These are phyloP conservation scores for Microtus montanus DNA, from an alignment of 2,113 vertebrate genomes.

Conservation along the genomic window DNA sequence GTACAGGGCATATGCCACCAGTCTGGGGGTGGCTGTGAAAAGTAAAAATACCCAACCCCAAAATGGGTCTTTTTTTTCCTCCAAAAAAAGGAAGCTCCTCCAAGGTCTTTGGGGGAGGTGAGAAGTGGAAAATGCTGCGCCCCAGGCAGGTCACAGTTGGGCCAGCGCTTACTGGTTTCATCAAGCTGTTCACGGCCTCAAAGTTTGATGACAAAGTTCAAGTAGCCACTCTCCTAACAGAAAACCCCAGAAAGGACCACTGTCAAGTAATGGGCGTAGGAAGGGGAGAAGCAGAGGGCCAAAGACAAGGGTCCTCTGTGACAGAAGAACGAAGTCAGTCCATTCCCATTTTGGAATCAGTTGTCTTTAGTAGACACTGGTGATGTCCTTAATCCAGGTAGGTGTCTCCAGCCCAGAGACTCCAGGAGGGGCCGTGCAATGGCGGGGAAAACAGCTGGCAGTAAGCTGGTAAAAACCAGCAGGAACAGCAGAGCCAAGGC, in stretches of 20 bases:
- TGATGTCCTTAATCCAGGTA: neutral
- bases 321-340: neutral
- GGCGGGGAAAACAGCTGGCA: neutral
- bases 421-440: neutral
- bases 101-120: neutral
- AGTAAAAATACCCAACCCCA: slow-evolving; percentile 75
- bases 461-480: neutral
- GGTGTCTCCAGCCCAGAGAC: neutral
- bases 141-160: neutral
- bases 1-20: slow-evolving; percentile 73
- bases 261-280: neutral
- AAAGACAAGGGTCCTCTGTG: neutral
- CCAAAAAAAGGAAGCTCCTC: slow-evolving; percentile 47
- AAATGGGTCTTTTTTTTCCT: slow-evolving; percentile 58
- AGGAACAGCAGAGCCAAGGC: neutral
- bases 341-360: neutral
- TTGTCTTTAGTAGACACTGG: neutral
- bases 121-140: neutral
- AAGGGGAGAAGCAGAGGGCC: neutral
- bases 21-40: slow-evolving; percentile 75
- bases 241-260: neutral
- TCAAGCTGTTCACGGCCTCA: neutral
- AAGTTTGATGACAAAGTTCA: neutral
- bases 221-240: neutral
- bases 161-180: neutral